phyloP scores from a whole-genome alignment of 2,113 vertebrate genomes.

The Orycteropus afer region DNA sequence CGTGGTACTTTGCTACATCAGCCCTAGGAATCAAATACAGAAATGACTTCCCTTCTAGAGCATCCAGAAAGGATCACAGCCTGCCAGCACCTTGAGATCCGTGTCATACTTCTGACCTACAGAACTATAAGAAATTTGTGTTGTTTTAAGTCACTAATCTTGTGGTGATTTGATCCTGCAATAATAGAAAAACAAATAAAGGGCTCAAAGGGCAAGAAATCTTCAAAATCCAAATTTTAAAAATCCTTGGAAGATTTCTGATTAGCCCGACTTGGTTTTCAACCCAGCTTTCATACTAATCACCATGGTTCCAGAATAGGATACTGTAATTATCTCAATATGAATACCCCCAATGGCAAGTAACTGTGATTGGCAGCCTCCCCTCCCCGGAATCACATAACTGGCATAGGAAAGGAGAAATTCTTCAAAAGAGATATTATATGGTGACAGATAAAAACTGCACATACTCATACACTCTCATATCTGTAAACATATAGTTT shows the following conservation, averaged over 20 bases:
- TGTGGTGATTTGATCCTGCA: not conserved
- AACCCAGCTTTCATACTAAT: not conserved
- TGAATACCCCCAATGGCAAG: too few species aligned
- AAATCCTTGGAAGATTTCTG: not conserved
- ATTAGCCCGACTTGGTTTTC: not conserved
- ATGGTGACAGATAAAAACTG: not conserved
- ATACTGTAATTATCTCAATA: not conserved
- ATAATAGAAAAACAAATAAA: not conserved
- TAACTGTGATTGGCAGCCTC: not conserved
- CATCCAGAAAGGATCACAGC: not conserved
- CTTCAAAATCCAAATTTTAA: not conserved
- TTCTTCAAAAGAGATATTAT: not conserved
- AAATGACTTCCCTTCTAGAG: rapidly evolving
- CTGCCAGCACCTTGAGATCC: not conserved
- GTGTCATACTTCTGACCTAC: not conserved
- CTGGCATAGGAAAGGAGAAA: not conserved
- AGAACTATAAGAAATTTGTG: not conserved
- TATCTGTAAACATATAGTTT: not conserved
- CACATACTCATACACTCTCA: not conserved
- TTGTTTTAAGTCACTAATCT: not conserved
- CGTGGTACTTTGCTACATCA: not conserved
- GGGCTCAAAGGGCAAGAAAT: not conserved
- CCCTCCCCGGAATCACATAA: not conserved
- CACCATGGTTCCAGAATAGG: not conserved
- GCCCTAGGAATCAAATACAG: not conserved